Evolutionary conservation across 2,888 invertebrate species (phyloP).

Genomic region (Phaonia tiefii): DNA sequence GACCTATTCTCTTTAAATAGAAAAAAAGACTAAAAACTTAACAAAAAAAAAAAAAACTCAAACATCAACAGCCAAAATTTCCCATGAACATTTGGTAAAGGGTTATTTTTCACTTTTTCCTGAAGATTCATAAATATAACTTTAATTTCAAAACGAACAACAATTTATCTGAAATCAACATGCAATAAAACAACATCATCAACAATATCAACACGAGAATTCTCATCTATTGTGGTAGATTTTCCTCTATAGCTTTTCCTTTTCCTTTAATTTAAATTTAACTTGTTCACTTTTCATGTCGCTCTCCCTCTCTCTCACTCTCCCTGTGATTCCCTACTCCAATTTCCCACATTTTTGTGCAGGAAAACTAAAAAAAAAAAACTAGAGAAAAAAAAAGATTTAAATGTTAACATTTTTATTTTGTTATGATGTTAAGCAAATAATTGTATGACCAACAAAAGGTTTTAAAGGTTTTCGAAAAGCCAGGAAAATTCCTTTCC

Average conservation of each 20-base stretch:
- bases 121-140: constrained; percentile 30
- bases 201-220: neutral
- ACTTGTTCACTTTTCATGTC: neutral
- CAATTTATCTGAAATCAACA: constrained; percentile 61
- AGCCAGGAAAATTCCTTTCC: constrained; percentile 47
- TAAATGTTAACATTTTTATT: constrained; percentile 35
- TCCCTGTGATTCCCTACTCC: constrained; percentile 44
- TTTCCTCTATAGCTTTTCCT: no score
- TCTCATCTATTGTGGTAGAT: no score
- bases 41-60: no score
- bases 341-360: constrained; percentile 63
- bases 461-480: neutral
- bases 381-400: constrained; percentile 37
- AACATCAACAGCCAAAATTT: neutral
- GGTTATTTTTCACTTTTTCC: neutral
- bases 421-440: constrained; percentile 59
- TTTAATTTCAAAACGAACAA: constrained; percentile 30
- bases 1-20: no score
- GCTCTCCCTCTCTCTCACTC: neutral
- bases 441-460: constrained; percentile 32
- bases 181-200: constrained; percentile 46
- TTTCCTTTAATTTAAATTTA: no score
- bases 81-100: neutral
- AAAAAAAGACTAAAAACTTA: no score
- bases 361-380: constrained; percentile 27